These are phyloP conservation scores for Pristionchus maxplancki DNA, from an alignment of 2,888 invertebrate species.

Conservation along the genomic window DNA sequence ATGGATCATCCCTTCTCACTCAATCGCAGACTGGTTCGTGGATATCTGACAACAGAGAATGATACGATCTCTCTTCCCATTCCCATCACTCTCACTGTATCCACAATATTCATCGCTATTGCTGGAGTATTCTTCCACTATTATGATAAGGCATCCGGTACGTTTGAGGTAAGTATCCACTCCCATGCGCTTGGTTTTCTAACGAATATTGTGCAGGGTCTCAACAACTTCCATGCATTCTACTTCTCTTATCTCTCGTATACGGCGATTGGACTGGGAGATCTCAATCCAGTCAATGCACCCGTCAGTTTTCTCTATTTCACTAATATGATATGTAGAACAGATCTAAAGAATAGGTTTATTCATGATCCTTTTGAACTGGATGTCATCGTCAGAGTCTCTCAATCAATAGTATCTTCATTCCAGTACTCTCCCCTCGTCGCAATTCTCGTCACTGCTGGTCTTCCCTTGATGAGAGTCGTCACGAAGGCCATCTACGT, in stretches of 20 bases:
- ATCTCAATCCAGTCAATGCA: neutral
- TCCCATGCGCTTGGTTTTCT: no score
- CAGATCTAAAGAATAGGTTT: no score
- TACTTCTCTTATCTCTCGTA: constrained; percentile 29
- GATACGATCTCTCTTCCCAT: neutral
- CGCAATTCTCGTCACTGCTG: constrained; percentile 46
- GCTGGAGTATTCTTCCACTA: constrained; percentile 5
- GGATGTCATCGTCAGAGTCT: neutral
- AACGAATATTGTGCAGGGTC: no score
- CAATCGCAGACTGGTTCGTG: neutral
- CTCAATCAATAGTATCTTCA: no score
- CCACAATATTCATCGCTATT: neutral
- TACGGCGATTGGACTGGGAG: neutral
- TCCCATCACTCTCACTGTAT: neutral
- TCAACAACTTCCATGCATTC: constrained; percentile 4
- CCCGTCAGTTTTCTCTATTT: neutral
- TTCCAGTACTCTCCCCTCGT: neutral
- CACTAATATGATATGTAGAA: no score
- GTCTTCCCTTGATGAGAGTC: constrained; percentile 61
- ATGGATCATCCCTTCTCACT: no score
- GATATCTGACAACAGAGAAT: neutral
- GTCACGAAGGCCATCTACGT: constrained; percentile 65
- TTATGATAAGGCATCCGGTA: neutral
- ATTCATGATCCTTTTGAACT: no score
- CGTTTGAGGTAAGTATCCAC: neutral